These are phyloP conservation scores for Microtus richardsoni DNA, from an alignment of 2,113 vertebrate species.

Conservation along the genomic window DNA sequence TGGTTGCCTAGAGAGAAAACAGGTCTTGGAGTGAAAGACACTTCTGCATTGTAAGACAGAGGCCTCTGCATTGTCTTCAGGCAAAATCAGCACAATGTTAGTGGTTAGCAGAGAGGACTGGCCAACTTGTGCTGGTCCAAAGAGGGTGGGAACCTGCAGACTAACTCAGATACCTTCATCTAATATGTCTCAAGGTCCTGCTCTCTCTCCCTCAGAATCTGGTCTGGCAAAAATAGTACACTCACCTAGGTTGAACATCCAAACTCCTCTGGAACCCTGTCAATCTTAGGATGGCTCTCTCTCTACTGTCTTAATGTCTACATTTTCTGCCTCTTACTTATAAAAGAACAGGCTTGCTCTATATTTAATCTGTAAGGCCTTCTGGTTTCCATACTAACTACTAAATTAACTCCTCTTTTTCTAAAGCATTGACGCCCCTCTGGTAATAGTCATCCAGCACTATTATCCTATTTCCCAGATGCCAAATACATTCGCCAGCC, in stretches of 20 bases:
- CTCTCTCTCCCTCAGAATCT: background rate
- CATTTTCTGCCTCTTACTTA: conserved; percentile 5
- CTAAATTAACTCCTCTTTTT: conserved; percentile 31
- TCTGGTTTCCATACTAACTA: conserved; percentile 46
- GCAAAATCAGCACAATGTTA: background rate
- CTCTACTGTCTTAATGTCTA: background rate
- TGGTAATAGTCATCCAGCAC: background rate
- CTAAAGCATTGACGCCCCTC: background rate
- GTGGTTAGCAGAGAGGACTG: background rate
- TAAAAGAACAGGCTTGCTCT: background rate
- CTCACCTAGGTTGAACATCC: background rate
- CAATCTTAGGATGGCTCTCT: background rate
- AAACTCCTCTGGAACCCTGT: background rate
- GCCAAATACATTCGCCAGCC: background rate
- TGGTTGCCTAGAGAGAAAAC: conserved; percentile 30
- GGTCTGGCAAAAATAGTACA: background rate
- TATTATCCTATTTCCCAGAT: conserved; percentile 18
- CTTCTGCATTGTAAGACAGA: background rate
- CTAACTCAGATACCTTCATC: background rate
- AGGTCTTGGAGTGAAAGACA: background rate
- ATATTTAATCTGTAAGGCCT: background rate
- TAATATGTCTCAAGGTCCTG: background rate
- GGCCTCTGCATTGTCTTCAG: background rate
- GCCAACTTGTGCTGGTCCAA: background rate
- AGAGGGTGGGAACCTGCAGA: background rate